Percentiles rank a stretch among this genome's conserved stretches.
Evolutionary conservation across 2,113 vertebrate species (phyloP).

Genomic region (Elephantulus edwardii): DNA sequence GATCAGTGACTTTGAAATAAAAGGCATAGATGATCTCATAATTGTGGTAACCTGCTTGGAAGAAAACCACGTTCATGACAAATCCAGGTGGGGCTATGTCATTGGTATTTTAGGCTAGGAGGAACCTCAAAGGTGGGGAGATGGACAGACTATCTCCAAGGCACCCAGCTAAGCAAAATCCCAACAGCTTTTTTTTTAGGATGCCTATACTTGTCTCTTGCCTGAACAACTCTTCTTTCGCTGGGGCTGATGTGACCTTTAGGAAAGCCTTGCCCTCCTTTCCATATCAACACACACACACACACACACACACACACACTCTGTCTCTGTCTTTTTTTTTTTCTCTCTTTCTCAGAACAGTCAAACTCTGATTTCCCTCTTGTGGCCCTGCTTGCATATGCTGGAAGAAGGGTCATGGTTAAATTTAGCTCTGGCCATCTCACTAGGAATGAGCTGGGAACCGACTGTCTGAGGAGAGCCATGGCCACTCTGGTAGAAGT

Average conservation of each 20-base stretch:
- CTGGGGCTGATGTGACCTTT: background rate
- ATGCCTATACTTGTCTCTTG: background rate
- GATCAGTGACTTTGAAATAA: background rate
- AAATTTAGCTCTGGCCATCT: conserved; percentile 74
- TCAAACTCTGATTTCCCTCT: conserved; percentile 25
- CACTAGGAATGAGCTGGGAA: conserved; percentile 45
- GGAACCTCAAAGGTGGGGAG: background rate
- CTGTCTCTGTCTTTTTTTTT: too few species aligned
- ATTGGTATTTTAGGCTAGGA: conserved; percentile 12
- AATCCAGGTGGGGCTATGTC: conserved; percentile 46
- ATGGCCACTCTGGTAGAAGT: background rate
- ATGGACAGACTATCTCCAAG: conserved; percentile 25
- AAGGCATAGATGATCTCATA: conserved; percentile 20
- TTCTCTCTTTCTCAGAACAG: background rate
- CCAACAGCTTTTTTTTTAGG: background rate
- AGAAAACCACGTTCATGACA: conserved; percentile 43
- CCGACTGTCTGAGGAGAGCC: background rate
- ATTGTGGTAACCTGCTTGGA: conserved; percentile 22
- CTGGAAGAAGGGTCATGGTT: conserved; percentile 64
- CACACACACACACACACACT: background rate
- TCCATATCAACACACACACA: background rate
- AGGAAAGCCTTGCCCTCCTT: background rate
- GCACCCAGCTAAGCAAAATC: background rate
- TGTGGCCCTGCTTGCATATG: background rate
- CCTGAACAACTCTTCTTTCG: background rate